Percentiles rank a stretch among this genome's conserved stretches.
Conservation (phyloP, 2,113 vertebrate genomes). For the Chaetura pelagica region DNA sequence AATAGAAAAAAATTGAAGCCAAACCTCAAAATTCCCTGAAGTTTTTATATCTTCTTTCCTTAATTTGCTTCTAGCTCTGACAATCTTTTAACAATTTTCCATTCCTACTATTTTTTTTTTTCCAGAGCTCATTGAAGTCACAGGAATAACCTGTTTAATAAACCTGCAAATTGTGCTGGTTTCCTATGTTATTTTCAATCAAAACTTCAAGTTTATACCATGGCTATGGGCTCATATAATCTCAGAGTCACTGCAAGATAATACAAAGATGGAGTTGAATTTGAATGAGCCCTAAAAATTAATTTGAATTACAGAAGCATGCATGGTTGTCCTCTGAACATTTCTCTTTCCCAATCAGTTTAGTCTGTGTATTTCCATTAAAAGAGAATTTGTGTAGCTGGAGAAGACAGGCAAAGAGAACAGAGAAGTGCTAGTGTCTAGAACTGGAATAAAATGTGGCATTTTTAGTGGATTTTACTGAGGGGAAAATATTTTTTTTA, state of each 20-base stretch:
- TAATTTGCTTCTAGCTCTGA: background rate
- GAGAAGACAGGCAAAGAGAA: background rate
- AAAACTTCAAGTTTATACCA: background rate
- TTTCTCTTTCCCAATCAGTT: background rate
- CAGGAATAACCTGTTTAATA: background rate
- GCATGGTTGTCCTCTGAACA: background rate
- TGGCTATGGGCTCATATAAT: background rate
- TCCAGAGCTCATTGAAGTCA: background rate
- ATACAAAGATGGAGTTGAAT: background rate
- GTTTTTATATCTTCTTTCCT: background rate
- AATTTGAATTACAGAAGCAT: constrained; percentile 18
- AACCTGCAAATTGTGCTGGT: background rate
- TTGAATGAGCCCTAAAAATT: constrained; percentile 35
- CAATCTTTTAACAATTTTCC: background rate
- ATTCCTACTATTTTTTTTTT: background rate
- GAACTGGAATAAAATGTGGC: background rate
- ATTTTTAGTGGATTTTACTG: background rate
- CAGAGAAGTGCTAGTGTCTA: background rate
- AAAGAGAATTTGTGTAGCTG: background rate
- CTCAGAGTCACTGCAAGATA: background rate
- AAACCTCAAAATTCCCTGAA: background rate
- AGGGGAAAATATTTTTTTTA: background rate
- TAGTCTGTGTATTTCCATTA: background rate
- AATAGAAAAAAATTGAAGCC: background rate
- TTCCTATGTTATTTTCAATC: constrained; percentile 5